phyloP scores from a whole-genome alignment of 1,140 invertebrate species.

The Pseudomyrmex sp. region DNA sequence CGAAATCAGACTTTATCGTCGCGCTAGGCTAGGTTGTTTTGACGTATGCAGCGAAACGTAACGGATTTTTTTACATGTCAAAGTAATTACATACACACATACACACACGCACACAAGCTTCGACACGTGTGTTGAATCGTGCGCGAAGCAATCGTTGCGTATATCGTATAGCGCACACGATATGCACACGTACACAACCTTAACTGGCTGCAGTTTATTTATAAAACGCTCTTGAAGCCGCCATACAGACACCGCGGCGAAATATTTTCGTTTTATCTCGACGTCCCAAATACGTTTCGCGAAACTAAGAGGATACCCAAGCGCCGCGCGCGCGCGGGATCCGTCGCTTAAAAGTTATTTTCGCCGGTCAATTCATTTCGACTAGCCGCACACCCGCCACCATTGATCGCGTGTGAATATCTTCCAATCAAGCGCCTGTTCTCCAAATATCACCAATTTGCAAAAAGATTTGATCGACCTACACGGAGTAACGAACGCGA shows the following conservation, averaged over 20 bases:
- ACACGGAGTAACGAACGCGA: background rate
- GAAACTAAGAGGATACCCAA: constrained; percentile 1
- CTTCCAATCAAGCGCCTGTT: background rate
- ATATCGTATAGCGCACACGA: too few relatives aligned
- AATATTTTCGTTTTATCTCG: constrained; percentile 58
- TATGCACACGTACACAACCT: constrained; percentile 7
- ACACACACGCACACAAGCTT: background rate
- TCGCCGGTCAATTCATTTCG: constrained; percentile 25
- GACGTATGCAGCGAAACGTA: too few relatives aligned
- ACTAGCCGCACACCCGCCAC: background rate
- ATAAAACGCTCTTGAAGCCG: constrained; percentile 52
- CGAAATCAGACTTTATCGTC: too few relatives aligned
- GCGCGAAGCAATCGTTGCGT: background rate
- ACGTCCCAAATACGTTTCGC: constrained; percentile 46
- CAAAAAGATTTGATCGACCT: constrained; percentile 25
- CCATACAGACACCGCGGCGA: constrained; percentile 9
- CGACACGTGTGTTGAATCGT: background rate
- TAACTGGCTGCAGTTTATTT: constrained; percentile 53
- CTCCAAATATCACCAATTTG: constrained; percentile 24
- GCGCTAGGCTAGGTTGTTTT: too few relatives aligned
- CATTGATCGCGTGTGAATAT: constrained; percentile 25
- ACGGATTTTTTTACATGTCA: too few relatives aligned
- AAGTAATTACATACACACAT: too few relatives aligned
- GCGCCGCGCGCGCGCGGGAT: background rate
- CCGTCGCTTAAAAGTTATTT: constrained; percentile 30